Percentiles rank a stretch among this genome's conserved stretches.
Evolutionary conservation across 2,888 invertebrate genomes (phyloP).

Genomic region (Alsophila aescularia): DNA sequence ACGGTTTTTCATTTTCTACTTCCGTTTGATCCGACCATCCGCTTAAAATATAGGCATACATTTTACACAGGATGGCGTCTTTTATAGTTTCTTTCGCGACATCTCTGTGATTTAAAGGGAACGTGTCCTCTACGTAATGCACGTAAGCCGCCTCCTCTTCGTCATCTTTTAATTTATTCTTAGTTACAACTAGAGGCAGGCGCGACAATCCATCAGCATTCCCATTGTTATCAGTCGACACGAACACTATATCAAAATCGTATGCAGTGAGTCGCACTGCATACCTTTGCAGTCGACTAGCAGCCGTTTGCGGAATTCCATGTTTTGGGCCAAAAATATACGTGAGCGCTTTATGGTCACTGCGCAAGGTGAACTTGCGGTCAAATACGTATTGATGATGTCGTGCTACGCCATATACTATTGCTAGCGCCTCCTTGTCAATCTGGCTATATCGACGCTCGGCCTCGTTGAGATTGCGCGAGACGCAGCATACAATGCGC

Average conservation of each 20-base stretch:
- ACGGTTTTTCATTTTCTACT: background rate
- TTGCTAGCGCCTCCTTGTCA: constrained; percentile 39
- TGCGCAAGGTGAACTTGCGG: constrained; percentile 11
- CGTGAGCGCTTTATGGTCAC: constrained; percentile 9
- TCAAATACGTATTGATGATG: constrained; percentile 37
- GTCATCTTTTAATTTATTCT: too few species aligned
- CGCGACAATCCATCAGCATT: too few species aligned
- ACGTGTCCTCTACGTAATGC: background rate
- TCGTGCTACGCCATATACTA: constrained; percentile 30
- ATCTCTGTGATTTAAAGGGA: too few species aligned
- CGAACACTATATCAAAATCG: background rate
- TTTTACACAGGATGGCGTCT: background rate
- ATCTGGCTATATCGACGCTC: too few species aligned
- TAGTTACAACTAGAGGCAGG: too few species aligned
- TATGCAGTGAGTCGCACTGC: background rate
- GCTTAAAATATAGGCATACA: background rate
- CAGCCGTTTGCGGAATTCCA: too few species aligned
- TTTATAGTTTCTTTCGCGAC: background rate
- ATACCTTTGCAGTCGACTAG: background rate
- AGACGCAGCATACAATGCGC: constrained; percentile 36
- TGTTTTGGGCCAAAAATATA: background rate
- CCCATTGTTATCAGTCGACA: background rate
- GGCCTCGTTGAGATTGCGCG: too few species aligned
- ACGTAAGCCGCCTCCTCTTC: too few species aligned
- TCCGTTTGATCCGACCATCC: background rate